Conservation (phyloP, 2,113 vertebrate genomes). For the Lonchura striata region DNA sequence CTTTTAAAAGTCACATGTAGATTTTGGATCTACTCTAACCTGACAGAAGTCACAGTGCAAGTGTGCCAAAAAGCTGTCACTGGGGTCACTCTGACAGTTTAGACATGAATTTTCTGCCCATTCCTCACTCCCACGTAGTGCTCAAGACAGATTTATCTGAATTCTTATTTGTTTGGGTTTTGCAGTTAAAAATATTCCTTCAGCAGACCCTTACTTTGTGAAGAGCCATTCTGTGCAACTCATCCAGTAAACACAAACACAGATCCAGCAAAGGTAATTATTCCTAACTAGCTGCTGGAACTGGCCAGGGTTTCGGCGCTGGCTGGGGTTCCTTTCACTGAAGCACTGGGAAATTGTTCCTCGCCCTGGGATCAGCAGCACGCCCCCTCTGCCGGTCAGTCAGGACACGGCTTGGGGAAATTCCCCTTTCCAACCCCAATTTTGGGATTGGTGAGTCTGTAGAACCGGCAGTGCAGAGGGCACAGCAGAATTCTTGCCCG, state of each 20-base stretch:
- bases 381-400: conserved; percentile 17
- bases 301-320: background rate
- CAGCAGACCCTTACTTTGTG: background rate
- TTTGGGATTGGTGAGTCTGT: background rate
- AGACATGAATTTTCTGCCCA: background rate
- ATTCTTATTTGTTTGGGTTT: background rate
- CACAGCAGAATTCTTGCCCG: background rate
- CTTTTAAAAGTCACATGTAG: background rate
- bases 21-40: background rate
- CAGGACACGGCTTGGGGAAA: background rate
- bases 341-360: background rate
- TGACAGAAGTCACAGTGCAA: background rate
- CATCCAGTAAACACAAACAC: background rate
- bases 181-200: background rate
- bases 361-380: no score
- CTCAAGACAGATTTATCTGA: background rate
- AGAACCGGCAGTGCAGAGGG: background rate
- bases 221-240: background rate
- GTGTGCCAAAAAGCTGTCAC: background rate
- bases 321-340: background rate
- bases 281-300: background rate
- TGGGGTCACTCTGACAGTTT: background rate
- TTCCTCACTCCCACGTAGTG: background rate
- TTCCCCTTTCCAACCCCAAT: background rate
- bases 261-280: background rate